These are phyloP conservation scores for Sebastes cheni DNA, from an alignment of 2,797 vertebrate genomes.

Conservation along the genomic window DNA sequence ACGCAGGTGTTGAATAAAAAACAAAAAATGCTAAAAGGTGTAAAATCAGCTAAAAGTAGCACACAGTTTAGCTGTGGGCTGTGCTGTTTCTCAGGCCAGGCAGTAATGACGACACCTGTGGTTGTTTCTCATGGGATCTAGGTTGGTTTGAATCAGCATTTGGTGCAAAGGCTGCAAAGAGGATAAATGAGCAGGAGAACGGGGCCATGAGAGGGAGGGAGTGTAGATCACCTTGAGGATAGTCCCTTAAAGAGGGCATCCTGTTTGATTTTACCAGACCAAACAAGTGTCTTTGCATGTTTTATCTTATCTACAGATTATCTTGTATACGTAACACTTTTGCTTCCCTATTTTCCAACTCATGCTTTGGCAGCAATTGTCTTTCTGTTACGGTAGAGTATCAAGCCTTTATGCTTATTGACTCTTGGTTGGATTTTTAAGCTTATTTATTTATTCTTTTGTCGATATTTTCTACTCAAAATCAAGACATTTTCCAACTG, in stretches of 20 bases:
- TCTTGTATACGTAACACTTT: not conserved
- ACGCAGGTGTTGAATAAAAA: not conserved
- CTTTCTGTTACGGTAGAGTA: no score
- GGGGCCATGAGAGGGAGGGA: not conserved
- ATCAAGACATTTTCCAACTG: no score
- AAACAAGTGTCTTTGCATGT: not conserved
- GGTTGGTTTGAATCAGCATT: slow-evolving; percentile 21
- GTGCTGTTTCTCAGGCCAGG: not conserved
- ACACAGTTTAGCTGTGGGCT: not conserved
- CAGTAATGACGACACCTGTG: slow-evolving; percentile 34
- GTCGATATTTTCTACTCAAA: not conserved
- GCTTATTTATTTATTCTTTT: not conserved
- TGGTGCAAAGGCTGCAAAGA: not conserved
- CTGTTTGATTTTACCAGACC: not conserved
- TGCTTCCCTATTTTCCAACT: not conserved
- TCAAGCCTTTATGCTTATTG: not conserved
- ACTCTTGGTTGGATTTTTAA: not conserved
- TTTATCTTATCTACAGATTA: not conserved
- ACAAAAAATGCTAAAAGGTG: not conserved
- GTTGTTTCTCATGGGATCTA: slow-evolving; percentile 14
- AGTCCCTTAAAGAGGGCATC: not conserved
- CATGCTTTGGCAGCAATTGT: not conserved
- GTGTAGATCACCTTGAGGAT: not conserved
- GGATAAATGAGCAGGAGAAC: slow-evolving; percentile 38
- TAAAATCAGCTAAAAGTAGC: not conserved